phyloP scores from a whole-genome alignment of 1,140 invertebrate species.

The Tetragnatha versicolor region DNA sequence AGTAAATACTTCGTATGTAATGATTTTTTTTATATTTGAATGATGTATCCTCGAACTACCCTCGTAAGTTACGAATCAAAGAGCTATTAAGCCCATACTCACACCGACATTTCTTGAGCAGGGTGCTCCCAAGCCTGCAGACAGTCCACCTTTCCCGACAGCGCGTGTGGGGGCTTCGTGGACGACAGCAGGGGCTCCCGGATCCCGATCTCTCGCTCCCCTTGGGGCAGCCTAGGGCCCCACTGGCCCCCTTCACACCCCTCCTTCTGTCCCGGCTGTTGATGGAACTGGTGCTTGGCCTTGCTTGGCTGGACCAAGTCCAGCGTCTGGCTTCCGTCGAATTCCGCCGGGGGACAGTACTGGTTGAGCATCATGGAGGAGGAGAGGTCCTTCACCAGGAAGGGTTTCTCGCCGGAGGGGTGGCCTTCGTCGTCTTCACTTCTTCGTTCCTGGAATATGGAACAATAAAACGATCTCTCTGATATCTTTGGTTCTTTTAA shows the following conservation, averaged over 20 bases:
- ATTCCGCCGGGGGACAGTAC: constrained; percentile 33
- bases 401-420: constrained; percentile 31
- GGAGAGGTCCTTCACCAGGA: constrained; percentile 43
- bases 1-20: too few relatives aligned
- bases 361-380: constrained; percentile 53
- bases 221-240: constrained; percentile 5
- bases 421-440: constrained; percentile 18
- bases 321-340: constrained; percentile 41
- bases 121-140: constrained; percentile 46
- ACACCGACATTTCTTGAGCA: constrained; percentile 45
- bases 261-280: neutral
- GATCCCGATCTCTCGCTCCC: constrained; percentile 34
- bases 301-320: constrained; percentile 45
- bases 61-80: too few relatives aligned
- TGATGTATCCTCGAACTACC: too few relatives aligned
- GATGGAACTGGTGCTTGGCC: constrained; percentile 20
- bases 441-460: constrained; percentile 14
- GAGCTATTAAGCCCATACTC: too few relatives aligned
- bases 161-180: neutral
- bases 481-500: too few relatives aligned
- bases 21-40: too few relatives aligned
- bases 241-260: neutral
- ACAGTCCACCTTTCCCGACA: constrained; percentile 39
- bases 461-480: too few relatives aligned
- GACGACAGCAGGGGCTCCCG: constrained; percentile 35